Conservation (phyloP, 2,797 vertebrate species). For the Prunella strophiata region DNA sequence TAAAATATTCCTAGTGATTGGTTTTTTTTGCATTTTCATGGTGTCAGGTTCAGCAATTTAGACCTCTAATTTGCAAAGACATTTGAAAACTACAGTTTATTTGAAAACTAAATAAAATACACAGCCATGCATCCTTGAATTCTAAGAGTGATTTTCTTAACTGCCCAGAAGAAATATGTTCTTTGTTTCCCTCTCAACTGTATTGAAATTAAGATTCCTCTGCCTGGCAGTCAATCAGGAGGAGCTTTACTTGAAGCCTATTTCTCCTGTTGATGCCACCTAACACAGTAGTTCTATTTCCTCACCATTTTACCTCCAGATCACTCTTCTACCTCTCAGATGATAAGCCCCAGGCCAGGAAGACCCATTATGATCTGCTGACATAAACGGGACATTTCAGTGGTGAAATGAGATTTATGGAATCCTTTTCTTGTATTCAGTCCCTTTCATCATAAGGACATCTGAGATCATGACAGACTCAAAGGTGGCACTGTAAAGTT, state of each 20-base stretch:
- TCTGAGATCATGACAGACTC: neutral
- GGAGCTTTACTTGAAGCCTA: neutral
- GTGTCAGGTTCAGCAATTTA: neutral
- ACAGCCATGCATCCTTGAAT: neutral
- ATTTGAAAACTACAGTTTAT: conserved; percentile 6
- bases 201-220: neutral
- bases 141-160: neutral
- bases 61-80: neutral
- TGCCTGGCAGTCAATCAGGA: neutral
- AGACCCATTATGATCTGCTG: neutral
- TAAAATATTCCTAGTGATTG: neutral
- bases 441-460: neutral
- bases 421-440: neutral
- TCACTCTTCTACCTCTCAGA: neutral
- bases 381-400: neutral
- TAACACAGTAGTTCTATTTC: neutral
- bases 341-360: neutral
- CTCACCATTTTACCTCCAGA: neutral
- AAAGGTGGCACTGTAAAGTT: neutral
- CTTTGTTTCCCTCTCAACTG: neutral
- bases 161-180: neutral
- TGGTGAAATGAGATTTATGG: neutral
- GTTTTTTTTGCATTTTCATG: neutral
- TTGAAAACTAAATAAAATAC: conserved; percentile 36
- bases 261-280: neutral